A percentile compares a stretch with the other conserved stretches of the same genome.
phyloP scores from a whole-genome alignment of 2,797 vertebrate genomes.

The Cephalopachus bancanus region DNA sequence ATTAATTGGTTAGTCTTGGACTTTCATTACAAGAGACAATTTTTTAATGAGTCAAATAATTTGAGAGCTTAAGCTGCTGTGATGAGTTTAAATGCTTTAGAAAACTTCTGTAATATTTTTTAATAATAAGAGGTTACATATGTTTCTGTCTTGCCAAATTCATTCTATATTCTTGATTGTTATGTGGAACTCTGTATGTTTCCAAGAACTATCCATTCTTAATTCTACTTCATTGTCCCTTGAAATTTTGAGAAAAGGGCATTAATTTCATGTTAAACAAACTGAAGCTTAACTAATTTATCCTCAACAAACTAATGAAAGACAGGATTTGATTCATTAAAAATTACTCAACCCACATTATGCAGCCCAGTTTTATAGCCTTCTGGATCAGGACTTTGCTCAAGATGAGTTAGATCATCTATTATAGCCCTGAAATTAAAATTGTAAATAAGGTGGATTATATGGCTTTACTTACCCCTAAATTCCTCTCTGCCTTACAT shows the following conservation, averaged over 20 bases:
- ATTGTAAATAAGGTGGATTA: background rate
- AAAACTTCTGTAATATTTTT: conserved; percentile 32
- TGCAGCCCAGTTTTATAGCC: background rate
- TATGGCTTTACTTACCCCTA: background rate
- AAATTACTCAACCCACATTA: background rate
- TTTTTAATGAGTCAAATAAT: conserved; percentile 72
- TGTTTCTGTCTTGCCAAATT: background rate
- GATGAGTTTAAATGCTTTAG: background rate
- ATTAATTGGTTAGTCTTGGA: conserved; percentile 74
- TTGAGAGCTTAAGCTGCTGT: conserved; percentile 6
- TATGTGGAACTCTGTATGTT: background rate
- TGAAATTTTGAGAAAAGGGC: background rate
- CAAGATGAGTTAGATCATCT: background rate
- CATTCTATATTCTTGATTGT: background rate
- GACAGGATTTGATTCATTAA: background rate
- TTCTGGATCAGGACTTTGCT: background rate
- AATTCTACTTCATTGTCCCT: background rate
- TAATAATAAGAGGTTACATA: background rate
- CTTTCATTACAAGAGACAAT: conserved; percentile 80
- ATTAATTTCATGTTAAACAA: conserved; percentile 45
- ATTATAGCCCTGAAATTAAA: background rate
- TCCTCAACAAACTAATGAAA: conserved; percentile 36
- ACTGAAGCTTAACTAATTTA: background rate
- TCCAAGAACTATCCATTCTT: conserved; percentile 6
- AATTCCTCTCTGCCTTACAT: background rate